Conservation (phyloP, 2,113 vertebrate genomes). For the Hirundichthys speculiger region DNA sequence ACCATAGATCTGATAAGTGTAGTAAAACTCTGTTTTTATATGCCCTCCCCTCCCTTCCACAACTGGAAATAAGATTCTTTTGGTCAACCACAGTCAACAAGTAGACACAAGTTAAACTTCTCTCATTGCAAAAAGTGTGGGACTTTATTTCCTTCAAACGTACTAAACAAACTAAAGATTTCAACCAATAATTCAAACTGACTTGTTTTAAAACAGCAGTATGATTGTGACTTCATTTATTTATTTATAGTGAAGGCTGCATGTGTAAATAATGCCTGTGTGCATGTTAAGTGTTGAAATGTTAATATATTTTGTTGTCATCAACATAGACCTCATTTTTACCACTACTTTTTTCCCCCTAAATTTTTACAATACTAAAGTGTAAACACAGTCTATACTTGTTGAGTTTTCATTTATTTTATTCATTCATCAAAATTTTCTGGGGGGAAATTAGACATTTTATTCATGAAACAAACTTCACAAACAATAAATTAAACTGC, state of each 20-base stretch:
- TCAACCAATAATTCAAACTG: no score
- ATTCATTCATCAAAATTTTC: conserved; percentile 10
- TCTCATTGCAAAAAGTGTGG: not conserved
- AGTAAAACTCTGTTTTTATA: conserved; percentile 52
- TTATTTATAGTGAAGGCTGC: no score
- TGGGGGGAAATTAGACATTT: conserved; percentile 76
- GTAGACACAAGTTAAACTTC: conserved; percentile 65
- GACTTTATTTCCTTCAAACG: conserved; percentile 35
- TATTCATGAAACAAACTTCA: conserved; percentile 81
- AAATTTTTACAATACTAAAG: no score
- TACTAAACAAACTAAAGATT: no score
- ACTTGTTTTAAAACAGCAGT: no score
- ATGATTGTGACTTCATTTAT: no score
- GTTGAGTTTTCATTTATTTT: not conserved
- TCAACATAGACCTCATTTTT: no score
- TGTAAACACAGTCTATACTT: not conserved
- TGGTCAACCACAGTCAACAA: conserved; percentile 73
- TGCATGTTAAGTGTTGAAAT: no score
- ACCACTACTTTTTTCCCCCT: no score
- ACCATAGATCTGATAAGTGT: conserved; percentile 59
- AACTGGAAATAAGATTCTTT: conserved; percentile 70
- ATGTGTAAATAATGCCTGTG: no score
- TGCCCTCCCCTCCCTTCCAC: conserved; percentile 33
- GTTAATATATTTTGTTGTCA: no score
- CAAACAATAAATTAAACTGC: conserved; percentile 81